These are phyloP conservation scores for Emmelina monodactyla DNA, from an alignment of 2,888 invertebrate genomes.

Conservation along the genomic window DNA sequence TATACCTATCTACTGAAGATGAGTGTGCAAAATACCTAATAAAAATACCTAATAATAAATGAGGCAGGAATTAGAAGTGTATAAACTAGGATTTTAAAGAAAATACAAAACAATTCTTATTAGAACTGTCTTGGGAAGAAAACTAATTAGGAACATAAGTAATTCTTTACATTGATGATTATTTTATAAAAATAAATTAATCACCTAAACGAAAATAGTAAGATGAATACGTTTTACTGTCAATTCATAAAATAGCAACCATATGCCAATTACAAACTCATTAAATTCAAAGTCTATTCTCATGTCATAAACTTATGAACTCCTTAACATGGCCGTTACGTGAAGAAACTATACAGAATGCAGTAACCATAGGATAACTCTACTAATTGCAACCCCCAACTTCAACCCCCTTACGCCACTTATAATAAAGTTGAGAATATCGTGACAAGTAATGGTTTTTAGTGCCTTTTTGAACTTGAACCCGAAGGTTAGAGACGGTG, in stretches of 20 bases:
- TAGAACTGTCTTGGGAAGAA: too few species aligned
- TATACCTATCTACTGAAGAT: too few species aligned
- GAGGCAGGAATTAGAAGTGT: too few species aligned
- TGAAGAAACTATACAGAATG: conserved; percentile 18
- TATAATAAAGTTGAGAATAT: conserved; percentile 42
- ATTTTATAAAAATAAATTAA: too few species aligned
- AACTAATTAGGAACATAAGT: too few species aligned
- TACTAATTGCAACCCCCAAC: conserved; percentile 54
- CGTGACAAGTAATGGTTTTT: conserved; percentile 33
- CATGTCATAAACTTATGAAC: conserved; percentile 5
- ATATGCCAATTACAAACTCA: conserved; percentile 1
- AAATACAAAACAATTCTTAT: too few species aligned
- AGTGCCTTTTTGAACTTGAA: conserved; percentile 50
- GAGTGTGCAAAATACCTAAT: too few species aligned
- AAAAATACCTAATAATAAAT: too few species aligned
- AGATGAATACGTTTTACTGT: conserved; percentile 1
- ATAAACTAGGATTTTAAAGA: too few species aligned
- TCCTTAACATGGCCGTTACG: neutral
- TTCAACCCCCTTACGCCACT: conserved; percentile 24
- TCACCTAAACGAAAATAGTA: too few species aligned
- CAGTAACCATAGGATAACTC: conserved; percentile 35
- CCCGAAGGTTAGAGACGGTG: conserved; percentile 39
- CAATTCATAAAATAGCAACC: conserved; percentile 3
- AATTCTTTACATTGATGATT: too few species aligned
- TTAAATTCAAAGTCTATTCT: conserved; percentile 16